These are phyloP conservation scores for Struthidea cinerea DNA, from an alignment of 2,113 vertebrate species.

Conservation along the genomic window DNA sequence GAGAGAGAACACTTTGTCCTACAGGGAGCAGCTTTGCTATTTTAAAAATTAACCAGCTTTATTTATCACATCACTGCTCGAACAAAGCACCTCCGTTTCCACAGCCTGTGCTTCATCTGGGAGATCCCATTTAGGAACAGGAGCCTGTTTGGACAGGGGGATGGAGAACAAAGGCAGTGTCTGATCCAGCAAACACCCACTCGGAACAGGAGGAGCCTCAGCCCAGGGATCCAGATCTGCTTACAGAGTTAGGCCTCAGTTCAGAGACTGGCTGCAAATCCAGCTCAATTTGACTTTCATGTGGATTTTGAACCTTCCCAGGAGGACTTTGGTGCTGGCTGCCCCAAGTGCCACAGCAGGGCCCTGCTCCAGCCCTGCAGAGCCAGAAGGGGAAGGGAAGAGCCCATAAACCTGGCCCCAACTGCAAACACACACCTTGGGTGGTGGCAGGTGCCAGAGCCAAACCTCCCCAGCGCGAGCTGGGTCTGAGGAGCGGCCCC, in stretches of 20 bases:
- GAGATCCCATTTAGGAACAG: neutral
- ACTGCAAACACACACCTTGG: neutral
- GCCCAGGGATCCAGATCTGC: neutral
- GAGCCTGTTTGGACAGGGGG: neutral
- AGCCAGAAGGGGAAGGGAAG: neutral
- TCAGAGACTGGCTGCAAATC: neutral
- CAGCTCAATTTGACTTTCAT: accelerated
- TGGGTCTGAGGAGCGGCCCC: neutral
- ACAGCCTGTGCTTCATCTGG: neutral
- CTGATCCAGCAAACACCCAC: neutral
- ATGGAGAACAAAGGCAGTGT: neutral
- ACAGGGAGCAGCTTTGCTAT: neutral
- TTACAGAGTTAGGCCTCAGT: neutral
- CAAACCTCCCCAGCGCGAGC: neutral
- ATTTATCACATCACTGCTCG: neutral
- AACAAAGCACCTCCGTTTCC: neutral
- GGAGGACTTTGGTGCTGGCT: neutral
- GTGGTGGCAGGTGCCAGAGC: neutral
- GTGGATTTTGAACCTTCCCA: neutral
- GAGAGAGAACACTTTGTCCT: neutral
- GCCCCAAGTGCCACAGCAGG: neutral
- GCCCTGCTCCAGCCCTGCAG: neutral
- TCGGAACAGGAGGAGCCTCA: neutral
- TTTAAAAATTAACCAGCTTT: neutral
- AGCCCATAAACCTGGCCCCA: neutral